Base-by-base conservation (phyloP, 2,797 vertebrate genomes). In the Coracias cyanogaster region DNA sequence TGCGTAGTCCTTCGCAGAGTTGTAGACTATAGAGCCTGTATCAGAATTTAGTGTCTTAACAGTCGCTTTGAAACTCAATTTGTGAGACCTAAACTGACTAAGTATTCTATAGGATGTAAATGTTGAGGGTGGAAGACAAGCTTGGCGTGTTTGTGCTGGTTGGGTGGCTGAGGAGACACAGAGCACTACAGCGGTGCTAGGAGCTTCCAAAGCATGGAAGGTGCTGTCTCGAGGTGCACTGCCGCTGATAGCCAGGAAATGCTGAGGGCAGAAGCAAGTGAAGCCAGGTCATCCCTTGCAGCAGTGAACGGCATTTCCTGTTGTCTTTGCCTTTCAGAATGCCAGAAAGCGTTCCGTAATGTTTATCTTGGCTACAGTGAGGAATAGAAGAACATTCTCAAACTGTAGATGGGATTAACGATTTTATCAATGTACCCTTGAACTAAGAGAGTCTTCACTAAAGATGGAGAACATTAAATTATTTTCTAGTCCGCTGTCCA, bases 401-500 rank as follows among this genome's bases (percentile, higher is more conserved):
- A 81, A 71, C 49, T 46, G 7, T n/a, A 43, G 21, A 33, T 67
- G 37, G 15, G 28, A 71, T 91, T 46, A 84, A 76, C 37, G 61
- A n/a, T 79, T 89, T 37, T 71, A 33, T 67, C 45, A 74, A 12
- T 2, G 1, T 71, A 64, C 37, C 24, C 89, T 86, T 90, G 57
- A 84, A 76, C 48, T 78, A 43, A 85, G 25, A 62, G 17, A 77
- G 31, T 46, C 60, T 72, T 93, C 49, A 24, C 35, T 78, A 35
- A 86, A 92, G 29, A 79, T 65, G 15, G 29, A 76, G 71, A 29
- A 17, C 12, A 14, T 74, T 74, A 69, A 74, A 65, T 65, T 39
- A 3, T 65, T 49, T 76, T 37, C 31, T 9, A 6, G 24, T 24
- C 10, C 2, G 8, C 6, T n/a, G 33, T 18, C 28, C 0, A 0